phyloP scores from a whole-genome alignment of 2,797 vertebrate genomes.

The Rhinogobio ventralis region DNA sequence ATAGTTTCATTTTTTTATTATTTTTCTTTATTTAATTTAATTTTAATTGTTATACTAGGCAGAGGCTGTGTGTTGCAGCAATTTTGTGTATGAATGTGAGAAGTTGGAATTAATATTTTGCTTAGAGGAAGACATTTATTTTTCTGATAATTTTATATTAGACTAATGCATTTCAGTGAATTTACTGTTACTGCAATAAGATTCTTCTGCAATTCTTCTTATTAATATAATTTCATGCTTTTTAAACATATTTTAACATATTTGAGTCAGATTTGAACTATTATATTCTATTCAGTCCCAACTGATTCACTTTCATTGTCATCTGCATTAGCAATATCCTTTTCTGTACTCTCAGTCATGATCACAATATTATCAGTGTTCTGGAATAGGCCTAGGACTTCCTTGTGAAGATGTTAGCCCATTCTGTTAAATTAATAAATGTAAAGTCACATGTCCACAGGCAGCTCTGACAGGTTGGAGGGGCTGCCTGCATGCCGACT shows the following conservation, averaged over 20 bases:
- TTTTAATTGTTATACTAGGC: neutral
- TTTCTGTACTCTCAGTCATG: neutral
- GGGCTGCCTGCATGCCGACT: slow-evolving; percentile 23
- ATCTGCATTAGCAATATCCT: neutral
- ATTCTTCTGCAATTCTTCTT: neutral
- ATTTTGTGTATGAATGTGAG: no score
- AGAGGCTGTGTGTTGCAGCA: neutral
- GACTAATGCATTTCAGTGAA: neutral
- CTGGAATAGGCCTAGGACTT: neutral
- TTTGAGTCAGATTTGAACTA: neutral
- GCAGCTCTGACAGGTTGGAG: slow-evolving; percentile 55
- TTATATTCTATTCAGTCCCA: neutral
- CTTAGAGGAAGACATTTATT: neutral
- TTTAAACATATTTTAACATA: neutral
- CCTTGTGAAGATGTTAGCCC: neutral
- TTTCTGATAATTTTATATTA: neutral
- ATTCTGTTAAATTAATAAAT: neutral
- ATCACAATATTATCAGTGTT: neutral
- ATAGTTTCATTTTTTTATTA: neutral
- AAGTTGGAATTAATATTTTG: no score
- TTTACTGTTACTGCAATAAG: neutral
- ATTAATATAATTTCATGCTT: neutral
- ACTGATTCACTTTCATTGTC: neutral
- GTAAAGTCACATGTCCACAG: slow-evolving; percentile 21
- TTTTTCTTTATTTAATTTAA: neutral